Evolutionary conservation across 1,140 invertebrate species (phyloP), one percentile per base, ranked within the genome.

Genomic region (Eueides isabella): DNA sequence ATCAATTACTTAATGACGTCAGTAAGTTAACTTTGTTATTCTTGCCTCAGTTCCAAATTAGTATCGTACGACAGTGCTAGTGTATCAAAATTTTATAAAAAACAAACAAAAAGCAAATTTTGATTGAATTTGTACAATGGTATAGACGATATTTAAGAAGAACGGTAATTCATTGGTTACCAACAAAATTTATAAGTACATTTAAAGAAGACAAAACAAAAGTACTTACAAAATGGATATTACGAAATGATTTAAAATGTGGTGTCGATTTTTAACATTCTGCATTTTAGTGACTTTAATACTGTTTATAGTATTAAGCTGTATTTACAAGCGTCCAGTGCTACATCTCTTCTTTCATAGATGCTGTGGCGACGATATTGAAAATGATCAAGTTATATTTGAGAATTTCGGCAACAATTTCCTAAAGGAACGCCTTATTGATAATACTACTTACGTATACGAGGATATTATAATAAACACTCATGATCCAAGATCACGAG

Each of bases 201-300:
- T 55, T 26, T 12, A 23, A 3, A 1, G 9, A 55, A 55, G 19
- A 55, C 19, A 26, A 26, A 6, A 55, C 41, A 19, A 44, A 44
- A 9, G 41, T n/a, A 44, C 41, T n/a, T 19, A 6, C 6, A 2
- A 11, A 44, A 78, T 76, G 73, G 11, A 28, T 9, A 44, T 11
- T 31, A 16, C 48, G 71, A 78, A 61, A 76, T 75, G 75, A 80
- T 30, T 62, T 19, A 69, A 86, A 80, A 90, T 91, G 89, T 92
- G 87, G 91, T 90, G 87, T 71, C 74, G 89, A 55, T 85, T 90
- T 62, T 48, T 91, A 7, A 86, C 83, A 1, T 92, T 92, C 69
- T 92, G 91, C 61, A 70, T 91, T n/a, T 73, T 92, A 6, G 87
- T 90, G 1, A 81, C 85, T 7, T 38, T 91, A 5, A 73, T 89